Evolutionary conservation across 2,113 vertebrate genomes (phyloP).

Genomic region (Riparia riparia): DNA sequence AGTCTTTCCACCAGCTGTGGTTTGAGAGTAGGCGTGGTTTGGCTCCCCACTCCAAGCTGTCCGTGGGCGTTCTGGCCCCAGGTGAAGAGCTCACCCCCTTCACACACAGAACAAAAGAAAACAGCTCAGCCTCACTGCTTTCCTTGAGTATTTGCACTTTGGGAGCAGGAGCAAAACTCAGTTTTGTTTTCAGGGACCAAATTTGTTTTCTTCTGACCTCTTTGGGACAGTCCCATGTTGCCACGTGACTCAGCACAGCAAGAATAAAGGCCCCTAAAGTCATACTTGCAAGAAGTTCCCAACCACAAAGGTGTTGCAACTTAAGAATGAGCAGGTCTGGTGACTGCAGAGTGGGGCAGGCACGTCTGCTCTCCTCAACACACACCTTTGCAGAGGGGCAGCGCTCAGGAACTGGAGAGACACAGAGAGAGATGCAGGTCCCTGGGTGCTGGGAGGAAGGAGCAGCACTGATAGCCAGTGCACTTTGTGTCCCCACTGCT

Average conservation of each 20-base stretch:
- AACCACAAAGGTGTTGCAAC: neutral
- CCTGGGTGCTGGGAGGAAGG: neutral
- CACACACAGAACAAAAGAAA: conserved; percentile 14
- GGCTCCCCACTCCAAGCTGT: conserved; percentile 86
- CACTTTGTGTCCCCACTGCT: neutral
- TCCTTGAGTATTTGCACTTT: neutral
- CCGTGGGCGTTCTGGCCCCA: conserved; percentile 88
- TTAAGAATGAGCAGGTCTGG: neutral
- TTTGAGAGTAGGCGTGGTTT: conserved; percentile 7
- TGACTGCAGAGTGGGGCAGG: neutral
- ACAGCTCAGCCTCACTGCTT: neutral
- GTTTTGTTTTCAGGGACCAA: neutral
- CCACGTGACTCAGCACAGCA: neutral
- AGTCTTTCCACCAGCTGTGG: conserved; percentile 83
- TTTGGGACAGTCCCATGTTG: neutral
- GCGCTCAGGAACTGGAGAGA: neutral
- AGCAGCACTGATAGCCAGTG: neutral
- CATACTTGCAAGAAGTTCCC: neutral
- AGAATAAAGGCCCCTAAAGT: neutral
- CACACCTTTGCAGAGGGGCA: neutral
- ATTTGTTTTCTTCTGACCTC: neutral
- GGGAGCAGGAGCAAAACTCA: neutral
- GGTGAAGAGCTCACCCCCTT: conserved; percentile 89
- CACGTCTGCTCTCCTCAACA: neutral
- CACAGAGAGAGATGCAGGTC: neutral